A percentile compares a stretch with the other conserved stretches of the same genome.
Conservation (phyloP, 2,797 vertebrate genomes). For the Heliangelus exortis region DNA sequence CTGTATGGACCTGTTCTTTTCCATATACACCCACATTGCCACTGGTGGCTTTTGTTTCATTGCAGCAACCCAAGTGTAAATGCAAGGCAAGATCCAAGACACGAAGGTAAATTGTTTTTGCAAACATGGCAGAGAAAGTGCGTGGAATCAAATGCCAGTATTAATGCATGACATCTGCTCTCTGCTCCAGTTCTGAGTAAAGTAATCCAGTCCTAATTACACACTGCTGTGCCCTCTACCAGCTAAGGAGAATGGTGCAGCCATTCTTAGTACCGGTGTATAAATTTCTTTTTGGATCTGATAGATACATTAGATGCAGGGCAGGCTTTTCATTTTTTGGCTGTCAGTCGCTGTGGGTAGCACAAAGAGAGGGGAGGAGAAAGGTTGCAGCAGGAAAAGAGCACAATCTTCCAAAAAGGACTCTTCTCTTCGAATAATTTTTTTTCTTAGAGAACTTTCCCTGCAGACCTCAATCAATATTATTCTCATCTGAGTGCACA, state of each 20-base stretch:
- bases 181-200: constrained; percentile 59
- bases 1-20: background rate
- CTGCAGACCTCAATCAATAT: constrained; percentile 69
- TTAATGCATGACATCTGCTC: constrained; percentile 72
- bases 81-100: constrained; percentile 23
- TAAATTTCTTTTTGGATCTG: constrained; percentile 61
- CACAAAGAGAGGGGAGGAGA: constrained; percentile 68
- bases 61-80: constrained; percentile 32
- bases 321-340: constrained; percentile 61
- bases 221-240: constrained; percentile 71
- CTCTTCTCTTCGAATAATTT: constrained; percentile 43
- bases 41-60: constrained; percentile 28
- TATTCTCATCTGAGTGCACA: constrained; percentile 63
- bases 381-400: constrained; percentile 58
- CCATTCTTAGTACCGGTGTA: constrained; percentile 50
- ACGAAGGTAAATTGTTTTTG: constrained; percentile 64
- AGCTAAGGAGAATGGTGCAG: constrained; percentile 65
- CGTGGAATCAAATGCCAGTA: constrained; percentile 68
- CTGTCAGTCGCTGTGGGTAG: constrained; percentile 54
- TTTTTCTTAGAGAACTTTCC: constrained; percentile 64
- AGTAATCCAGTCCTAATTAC: constrained; percentile 71
- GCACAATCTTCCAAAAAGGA: constrained; percentile 60
- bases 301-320: constrained; percentile 61
- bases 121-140: constrained; percentile 64
- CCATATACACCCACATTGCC: background rate